Evolutionary conservation across 1,140 invertebrate genomes (phyloP), one percentile per base, ranked within the genome.

Genomic region (Pseudomyrmex flavicornis): DNA sequence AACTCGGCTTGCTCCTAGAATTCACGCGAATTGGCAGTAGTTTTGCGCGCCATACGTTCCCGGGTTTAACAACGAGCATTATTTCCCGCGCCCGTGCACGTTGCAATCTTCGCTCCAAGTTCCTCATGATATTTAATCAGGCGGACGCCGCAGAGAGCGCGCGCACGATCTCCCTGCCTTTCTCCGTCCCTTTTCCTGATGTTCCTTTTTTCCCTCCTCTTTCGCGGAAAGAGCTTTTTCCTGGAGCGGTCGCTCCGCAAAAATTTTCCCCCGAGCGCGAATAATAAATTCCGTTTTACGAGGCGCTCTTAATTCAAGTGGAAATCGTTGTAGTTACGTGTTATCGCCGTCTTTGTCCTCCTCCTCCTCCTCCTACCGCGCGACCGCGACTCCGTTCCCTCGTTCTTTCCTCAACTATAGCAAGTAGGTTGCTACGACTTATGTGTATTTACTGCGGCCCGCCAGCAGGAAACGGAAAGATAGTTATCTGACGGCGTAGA

Each of bases 401-500:
- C 70, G 73, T 62, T 66, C 59, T 80, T 80, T 72, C 66, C 54
- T 80, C 58, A 74, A 54, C 69, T 77, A 66, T 66, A 79, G 84
- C 86, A 91, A 90, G 85, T 90, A 88, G 90, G 82, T 88, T 90
- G 86, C 82, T 87, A 82, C 74, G 70, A 80, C 76, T 80, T 80
- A 74, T 83, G 85, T 86, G 77, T 84, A 89, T 90, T 91, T 89
- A 88, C 88, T 88, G 86, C 89, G 68, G 61, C 80, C 85, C 84
- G 89, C 84, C 89, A 88, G 91, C 91, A 91, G 91, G 91, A 92
- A 92, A 91, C 91, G 90, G 85, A 82, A 92, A 92, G 91, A 92
- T 92, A 85, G 84, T 88, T 91, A 92, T 92, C 91, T 85, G 79
- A 76, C 72, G 85, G 75, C 73, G 74, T 63, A 83, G 77, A 88